phyloP scores from a whole-genome alignment of 2,113 vertebrate species.

The Gallinago paraguaiae region DNA sequence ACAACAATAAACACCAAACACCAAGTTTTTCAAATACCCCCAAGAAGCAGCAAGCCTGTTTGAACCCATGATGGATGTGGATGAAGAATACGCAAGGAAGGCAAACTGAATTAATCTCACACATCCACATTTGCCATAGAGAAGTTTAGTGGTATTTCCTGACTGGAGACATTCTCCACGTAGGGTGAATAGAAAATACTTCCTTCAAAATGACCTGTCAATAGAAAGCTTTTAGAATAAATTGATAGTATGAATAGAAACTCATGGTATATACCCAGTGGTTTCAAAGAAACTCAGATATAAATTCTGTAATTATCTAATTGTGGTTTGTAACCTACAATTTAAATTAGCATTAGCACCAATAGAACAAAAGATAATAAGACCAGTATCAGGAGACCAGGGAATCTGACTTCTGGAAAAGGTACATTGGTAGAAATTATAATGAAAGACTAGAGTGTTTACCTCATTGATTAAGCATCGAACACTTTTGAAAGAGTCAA shows the following conservation, averaged over 20 bases:
- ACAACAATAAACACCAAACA: background rate
- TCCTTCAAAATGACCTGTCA: background rate
- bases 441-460: background rate
- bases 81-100: background rate
- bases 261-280: background rate
- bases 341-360: background rate
- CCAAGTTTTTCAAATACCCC: background rate
- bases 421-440: background rate
- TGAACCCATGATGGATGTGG: background rate
- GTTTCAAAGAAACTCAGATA: background rate
- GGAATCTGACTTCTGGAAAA: background rate
- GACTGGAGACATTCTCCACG: background rate
- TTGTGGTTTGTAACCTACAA: background rate
- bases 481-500: background rate
- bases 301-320: background rate
- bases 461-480: background rate
- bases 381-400: background rate
- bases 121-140: background rate
- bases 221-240: background rate
- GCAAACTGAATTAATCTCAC: background rate
- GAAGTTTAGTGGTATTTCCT: rapidly evolving
- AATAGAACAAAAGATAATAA: background rate
- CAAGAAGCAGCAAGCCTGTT: background rate
- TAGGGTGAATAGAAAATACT: background rate
- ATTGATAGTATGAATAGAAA: background rate